These are phyloP conservation scores for Lamellibrachia luymesi DNA, from an alignment of 1,140 invertebrate species.

Conservation along the genomic window DNA sequence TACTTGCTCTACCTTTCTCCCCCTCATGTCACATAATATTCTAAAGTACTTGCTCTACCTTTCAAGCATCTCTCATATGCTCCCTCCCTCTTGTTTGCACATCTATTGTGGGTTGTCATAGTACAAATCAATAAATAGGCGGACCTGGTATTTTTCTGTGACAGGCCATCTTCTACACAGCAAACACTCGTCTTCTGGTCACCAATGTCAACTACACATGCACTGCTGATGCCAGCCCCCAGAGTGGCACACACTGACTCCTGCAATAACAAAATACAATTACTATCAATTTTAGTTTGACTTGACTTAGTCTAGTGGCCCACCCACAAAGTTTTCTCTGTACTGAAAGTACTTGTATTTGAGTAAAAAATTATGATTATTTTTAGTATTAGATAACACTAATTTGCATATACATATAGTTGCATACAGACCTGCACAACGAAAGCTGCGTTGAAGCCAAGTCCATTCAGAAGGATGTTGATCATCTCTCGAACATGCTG, in stretches of 20 bases:
- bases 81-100: neutral
- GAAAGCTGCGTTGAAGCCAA: constrained; percentile 89
- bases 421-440: constrained; percentile 69
- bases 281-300: neutral
- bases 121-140: neutral
- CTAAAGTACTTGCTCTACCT: too few species aligned
- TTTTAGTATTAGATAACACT: neutral
- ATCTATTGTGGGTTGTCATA: neutral
- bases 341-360: neutral
- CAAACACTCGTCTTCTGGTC: constrained; percentile 93
- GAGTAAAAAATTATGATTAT: neutral
- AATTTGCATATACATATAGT: neutral
- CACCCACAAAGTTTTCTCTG: neutral
- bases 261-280: constrained; percentile 53
- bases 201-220: constrained; percentile 92
- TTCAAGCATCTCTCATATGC: too few species aligned
- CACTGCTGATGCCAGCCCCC: constrained; percentile 85
- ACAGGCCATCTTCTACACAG: constrained; percentile 94
- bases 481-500: constrained; percentile 83
- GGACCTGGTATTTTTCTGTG: constrained; percentile 78
- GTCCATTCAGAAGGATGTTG: constrained; percentile 74
- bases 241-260: constrained; percentile 92
- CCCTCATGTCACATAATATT: too few species aligned
- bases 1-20: too few species aligned
- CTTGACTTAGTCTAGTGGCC: too few species aligned